Evolutionary conservation across 2,113 vertebrate genomes (phyloP), one percentile per base, ranked within the genome.

Genomic region (Solea solea): DNA sequence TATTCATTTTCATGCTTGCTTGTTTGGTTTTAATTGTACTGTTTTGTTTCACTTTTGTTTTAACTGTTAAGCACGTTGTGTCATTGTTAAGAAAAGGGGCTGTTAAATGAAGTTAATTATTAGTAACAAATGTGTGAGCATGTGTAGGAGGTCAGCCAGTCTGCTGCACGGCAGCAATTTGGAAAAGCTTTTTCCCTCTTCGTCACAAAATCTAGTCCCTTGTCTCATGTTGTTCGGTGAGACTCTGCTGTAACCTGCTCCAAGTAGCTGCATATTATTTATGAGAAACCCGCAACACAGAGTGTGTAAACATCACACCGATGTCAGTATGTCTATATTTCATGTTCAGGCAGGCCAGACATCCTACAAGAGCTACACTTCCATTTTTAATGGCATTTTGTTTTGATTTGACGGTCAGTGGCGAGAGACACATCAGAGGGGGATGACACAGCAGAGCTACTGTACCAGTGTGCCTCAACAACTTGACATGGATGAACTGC

Each of bases 321-420:
- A 40, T 14, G 14, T n/a, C n/a, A 28, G 13, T 49, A 56, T 50
- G 62, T 27, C 49, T 56, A 4, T 21, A 15, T 51, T 72, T 78
- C 54, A 64, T 25, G 56, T 60, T 44, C 65, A n/a, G 44, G 11
- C 59, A 61, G 25, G 63, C 28, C 34, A 25, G 6, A 62, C 48
- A 46, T 56, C n/a, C 7, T 45, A 15, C n/a, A 21, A 21, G 21
- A 21, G 34, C 34, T 34, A 3, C 34, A 34, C 34, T 34, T 34
- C 34, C 34, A 34, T 34, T 34, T 34, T 34, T 34, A 34, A 13
- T 13, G 11, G 21, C 10, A 11, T n/a, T 50, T 50, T 16, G 49
- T 50, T n/a, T 50, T 16, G n/a, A 50, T 34, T 50, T 50, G 49
- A 50, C 49, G 9, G 49, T 9, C n/a, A 9, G 2, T 16, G 49